These are phyloP conservation scores for Setophaga coronata DNA, from an alignment of 2,113 vertebrate genomes.

Conservation along the genomic window DNA sequence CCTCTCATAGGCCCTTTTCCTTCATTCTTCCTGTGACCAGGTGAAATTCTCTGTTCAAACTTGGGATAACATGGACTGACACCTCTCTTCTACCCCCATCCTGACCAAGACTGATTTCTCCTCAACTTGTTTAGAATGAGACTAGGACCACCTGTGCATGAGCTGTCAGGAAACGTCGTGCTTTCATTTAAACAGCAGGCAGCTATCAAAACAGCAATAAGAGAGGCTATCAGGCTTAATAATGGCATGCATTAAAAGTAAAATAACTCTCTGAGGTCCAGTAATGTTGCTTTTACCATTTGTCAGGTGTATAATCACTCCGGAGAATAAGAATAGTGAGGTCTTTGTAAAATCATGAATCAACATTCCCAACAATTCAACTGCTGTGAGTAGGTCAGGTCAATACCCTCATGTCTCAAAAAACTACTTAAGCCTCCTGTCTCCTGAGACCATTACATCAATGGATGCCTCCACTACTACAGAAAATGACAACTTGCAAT, in stretches of 20 bases:
- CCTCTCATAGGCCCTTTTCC: not conserved
- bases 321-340: slow-evolving; percentile 69
- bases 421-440: slow-evolving; percentile 35
- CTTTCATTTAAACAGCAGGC: slow-evolving; percentile 70
- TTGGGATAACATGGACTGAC: not conserved
- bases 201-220: slow-evolving; percentile 75
- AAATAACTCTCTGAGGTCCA: slow-evolving; percentile 57
- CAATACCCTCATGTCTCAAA: slow-evolving; percentile 58
- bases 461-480: slow-evolving; percentile 28
- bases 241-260: slow-evolving; percentile 51
- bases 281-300: slow-evolving; percentile 70
- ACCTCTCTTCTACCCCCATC: not conserved
- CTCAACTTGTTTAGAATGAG: slow-evolving; percentile 54
- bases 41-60: not conserved
- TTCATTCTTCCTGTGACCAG: not conserved
- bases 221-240: slow-evolving; percentile 61
- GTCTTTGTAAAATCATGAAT: slow-evolving; percentile 72
- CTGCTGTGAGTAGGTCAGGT: slow-evolving; percentile 69
- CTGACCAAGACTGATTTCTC: slow-evolving; percentile 46
- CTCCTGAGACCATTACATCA: slow-evolving; percentile 66
- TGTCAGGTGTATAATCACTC: slow-evolving; percentile 72
- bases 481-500: slow-evolving; percentile 50
- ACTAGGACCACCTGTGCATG: slow-evolving; percentile 60
- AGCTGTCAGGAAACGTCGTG: slow-evolving; percentile 56
- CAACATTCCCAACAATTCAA: slow-evolving; percentile 68